These are phyloP conservation scores for Acrobeloides nanus DNA, from an alignment of 2,888 invertebrate species.

Conservation along the genomic window DNA sequence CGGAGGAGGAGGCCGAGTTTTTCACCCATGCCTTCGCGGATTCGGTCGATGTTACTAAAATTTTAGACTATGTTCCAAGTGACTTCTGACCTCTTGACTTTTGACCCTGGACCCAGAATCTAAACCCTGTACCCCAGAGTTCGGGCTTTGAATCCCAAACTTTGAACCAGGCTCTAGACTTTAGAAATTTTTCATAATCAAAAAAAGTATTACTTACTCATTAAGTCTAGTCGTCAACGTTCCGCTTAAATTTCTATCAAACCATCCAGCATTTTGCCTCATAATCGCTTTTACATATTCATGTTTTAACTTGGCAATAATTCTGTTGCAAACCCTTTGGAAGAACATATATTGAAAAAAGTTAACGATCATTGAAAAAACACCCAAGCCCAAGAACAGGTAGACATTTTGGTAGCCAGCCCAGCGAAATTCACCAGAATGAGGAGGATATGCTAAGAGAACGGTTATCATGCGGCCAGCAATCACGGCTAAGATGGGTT, in stretches of 20 bases:
- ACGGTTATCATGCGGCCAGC: slow-evolving; percentile 8
- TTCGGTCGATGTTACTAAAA: slow-evolving; percentile 23
- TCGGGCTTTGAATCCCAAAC: too few species aligned
- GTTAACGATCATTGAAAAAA: slow-evolving; percentile 1
- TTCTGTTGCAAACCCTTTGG: slow-evolving; percentile 14
- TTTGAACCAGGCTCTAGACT: too few species aligned
- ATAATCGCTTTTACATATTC: slow-evolving; percentile 16
- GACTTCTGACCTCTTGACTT: too few species aligned
- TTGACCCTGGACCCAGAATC: too few species aligned
- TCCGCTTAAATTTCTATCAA: slow-evolving; percentile 25
- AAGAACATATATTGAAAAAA: slow-evolving; percentile 4
- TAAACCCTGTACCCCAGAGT: too few species aligned
- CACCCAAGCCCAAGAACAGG: slow-evolving; percentile 1
- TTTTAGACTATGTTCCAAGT: too few species aligned
- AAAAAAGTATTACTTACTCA: slow-evolving; percentile 15
- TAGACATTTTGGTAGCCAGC: slow-evolving; percentile 1
- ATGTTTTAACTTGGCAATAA: slow-evolving; percentile 9
- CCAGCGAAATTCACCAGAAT: too few species aligned
- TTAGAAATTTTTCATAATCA: too few species aligned
- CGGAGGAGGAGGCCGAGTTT: slow-evolving; percentile 23
- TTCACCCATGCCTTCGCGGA: slow-evolving; percentile 26
- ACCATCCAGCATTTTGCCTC: slow-evolving; percentile 20
- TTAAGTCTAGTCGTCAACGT: slow-evolving; percentile 19
- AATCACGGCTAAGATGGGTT: slow-evolving; percentile 9
- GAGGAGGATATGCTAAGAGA: too few species aligned